Base-by-base conservation (phyloP, 2,888 invertebrate species). In the Dynastes grantii region DNA sequence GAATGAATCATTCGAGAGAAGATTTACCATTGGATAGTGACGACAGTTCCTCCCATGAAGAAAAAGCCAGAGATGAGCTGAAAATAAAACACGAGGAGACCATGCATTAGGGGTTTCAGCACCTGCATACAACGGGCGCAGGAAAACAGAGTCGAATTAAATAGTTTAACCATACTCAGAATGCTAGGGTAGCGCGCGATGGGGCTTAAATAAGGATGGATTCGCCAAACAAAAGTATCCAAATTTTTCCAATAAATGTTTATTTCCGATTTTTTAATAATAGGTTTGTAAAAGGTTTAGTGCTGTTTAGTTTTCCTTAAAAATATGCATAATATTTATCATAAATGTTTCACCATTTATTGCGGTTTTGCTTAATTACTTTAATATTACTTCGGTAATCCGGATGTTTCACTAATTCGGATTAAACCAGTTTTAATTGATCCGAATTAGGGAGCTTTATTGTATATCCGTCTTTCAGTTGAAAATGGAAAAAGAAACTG, bases 11-110 rank as follows among this genome's bases (percentile, higher is more conserved):
- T 51, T 53, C 53, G n/a, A 22, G 53, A 53, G 29, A 51, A 27
- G 71, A 70, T 68, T 68, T 68, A 68, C 45, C 0, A 45, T n/a
- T 68, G 16, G 68, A 68, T 2, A 51, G 27, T 8, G 61, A 61
- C 45, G 51, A 51, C 51, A 70, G 13, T 53, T 70, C 71, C 71
- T 70, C 27, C 27, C 51, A 1, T 27, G 71, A 11, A 27, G 51
- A 51, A 70, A 11, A 51, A 1, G 71, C 49, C 51, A 70, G 49
- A 51, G 53, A 53, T 70, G 11, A 70, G 2, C 1, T 29, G 22
- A 49, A 51, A 51, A 16, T 70, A 32, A 37, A 5, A 68, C 68
- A 32, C 32, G 37, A 68, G 0, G 37, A 68, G 68, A 32, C 32
- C 22, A 22, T 22, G 22, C 32, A 45, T 68, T 22, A 27, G 22